Evolutionary conservation across 1,140 invertebrate genomes (phyloP), one percentile per base, ranked within the genome.

Genomic region (Dolichoris vasculosae): DNA sequence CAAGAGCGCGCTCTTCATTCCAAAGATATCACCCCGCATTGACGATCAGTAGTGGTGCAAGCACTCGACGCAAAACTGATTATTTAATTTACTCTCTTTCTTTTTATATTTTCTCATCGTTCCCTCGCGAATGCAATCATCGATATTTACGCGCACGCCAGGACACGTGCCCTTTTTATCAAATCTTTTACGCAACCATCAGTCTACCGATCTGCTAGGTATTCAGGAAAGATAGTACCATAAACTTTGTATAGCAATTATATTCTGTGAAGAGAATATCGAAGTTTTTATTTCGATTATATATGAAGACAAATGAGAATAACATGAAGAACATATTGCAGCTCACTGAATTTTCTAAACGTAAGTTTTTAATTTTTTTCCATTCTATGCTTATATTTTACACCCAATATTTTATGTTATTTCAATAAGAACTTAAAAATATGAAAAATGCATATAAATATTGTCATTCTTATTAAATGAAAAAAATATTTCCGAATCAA

Each of bases 251-350:
- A 9, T 30, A 17, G 4, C 8, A 3, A 64, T 32, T 64, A 26
- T 32, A 2, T 38, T 71, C 38, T 8, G 32, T 40, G 30, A 20
- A 1, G 38, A 43, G 7, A 7, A 38, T 35, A 26, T 40, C 67
- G 8, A 23, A 20, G 4, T 73, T 32, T 30, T 6, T 1, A 38
- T 26, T 76, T 46, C 0, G 0, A 13, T 20, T 48, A 11, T 35
- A 76, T 76, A 15, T 23, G 15, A 46, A n/a, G 7, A 0, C 6
- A 75, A 9, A 26, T 23, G 2, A 15, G 6, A 11, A 20, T 43
- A 48, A 51, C 11, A 76, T 76, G 75, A 76, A 30, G 46, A 76
- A 35, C 15, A 76, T 76, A 76, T 17, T 76, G 0, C 30, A 76
- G n/a, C 17, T 76, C 20, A 32, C 43, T 35, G 75, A 35, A 9